Base-by-base conservation (phyloP, 1,140 invertebrate species). In the Trichonephila clavata region DNA sequence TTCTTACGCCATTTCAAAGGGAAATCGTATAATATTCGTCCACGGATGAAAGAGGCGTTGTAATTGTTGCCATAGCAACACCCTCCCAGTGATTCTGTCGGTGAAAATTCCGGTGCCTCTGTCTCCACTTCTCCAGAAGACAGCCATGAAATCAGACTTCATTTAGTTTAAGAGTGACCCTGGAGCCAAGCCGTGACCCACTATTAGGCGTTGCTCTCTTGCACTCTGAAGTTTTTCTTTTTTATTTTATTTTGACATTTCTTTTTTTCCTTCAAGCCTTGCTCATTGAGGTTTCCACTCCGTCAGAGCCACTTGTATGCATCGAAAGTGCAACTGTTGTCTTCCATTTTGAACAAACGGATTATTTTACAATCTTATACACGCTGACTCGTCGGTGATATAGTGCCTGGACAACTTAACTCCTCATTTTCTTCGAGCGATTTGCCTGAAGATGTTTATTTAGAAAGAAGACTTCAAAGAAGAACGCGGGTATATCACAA, bases 111-210 rank as follows among this genome's bases (percentile, higher is more conserved):
- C 68, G 57, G 71, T 80, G 86, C 86, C 24, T 87, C 60, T 39
- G 14, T 32, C 20, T 24, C 10, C 71, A 59, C 27, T 61, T 50
- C 27, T 89, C 50, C 24, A 63, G 80, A 92, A 65, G 21, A 57
- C 91, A 63, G 92, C 83, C 92, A 83, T 92, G 89, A 83, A 77
- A 63, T 91, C 71, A 24, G 91, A 24, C 87, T 59, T 91, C 91
- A 93, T 93, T 88, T 39, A 24, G 50, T 18, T 18, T 13, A 59
- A 92, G n/a, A 32, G 27, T 59, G 63, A 87, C 92, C 84, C 92
- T 93, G 92, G 50, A 93, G 92, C 63, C 27, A 63, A 87, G 92
- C 92, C 92, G 60, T 93, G 92, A 93, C 92, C 92, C 92, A 93
- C 92, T 93, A 80, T 65, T 65, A 93, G 84, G 86, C 92, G 92